Percentiles rank a stretch among this genome's conserved stretches.
Evolutionary conservation across 1,140 invertebrate species (phyloP).

Genomic region (Mactra quadrangularis): DNA sequence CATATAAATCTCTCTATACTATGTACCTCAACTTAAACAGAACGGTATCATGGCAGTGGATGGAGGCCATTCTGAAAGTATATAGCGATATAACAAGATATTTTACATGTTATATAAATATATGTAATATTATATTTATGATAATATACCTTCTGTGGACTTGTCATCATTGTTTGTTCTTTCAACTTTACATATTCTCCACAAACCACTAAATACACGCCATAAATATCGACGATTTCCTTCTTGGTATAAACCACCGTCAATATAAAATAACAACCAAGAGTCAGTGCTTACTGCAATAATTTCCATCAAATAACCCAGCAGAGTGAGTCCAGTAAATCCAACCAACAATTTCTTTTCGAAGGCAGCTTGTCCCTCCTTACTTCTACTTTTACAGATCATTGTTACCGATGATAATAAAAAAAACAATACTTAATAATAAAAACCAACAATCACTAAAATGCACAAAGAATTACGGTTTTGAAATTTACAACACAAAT

Average conservation of each 20-base stretch:
- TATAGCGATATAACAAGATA: no score
- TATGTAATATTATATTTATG: no score
- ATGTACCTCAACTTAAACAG: no score
- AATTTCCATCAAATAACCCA: conserved; percentile 60
- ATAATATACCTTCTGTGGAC: conserved; percentile 53
- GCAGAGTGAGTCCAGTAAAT: conserved; percentile 50
- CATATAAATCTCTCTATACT: no score
- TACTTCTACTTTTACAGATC: conserved; percentile 9
- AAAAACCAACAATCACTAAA: no score
- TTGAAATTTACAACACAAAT: no score
- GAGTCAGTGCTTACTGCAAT: conserved; percentile 63
- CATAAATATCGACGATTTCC: conserved; percentile 14
- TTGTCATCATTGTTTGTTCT: conserved; percentile 1
- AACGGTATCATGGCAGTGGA: no score
- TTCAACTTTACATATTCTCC: conserved; percentile 51
- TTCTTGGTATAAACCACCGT: conserved; percentile 57
- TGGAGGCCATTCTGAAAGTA: no score
- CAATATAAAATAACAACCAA: conserved; percentile 59
- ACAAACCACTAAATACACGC: conserved; percentile 52
- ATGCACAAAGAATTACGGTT: no score
- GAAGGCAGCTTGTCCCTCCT: conserved; percentile 25
- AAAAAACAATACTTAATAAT: no score
- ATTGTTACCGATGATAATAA: no score
- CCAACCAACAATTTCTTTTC: conserved; percentile 52
- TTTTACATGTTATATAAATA: no score